Percentiles rank a stretch among this genome's conserved stretches.
phyloP scores from a whole-genome alignment of 2,888 invertebrate genomes.

The Lepidochrysops patricia region DNA sequence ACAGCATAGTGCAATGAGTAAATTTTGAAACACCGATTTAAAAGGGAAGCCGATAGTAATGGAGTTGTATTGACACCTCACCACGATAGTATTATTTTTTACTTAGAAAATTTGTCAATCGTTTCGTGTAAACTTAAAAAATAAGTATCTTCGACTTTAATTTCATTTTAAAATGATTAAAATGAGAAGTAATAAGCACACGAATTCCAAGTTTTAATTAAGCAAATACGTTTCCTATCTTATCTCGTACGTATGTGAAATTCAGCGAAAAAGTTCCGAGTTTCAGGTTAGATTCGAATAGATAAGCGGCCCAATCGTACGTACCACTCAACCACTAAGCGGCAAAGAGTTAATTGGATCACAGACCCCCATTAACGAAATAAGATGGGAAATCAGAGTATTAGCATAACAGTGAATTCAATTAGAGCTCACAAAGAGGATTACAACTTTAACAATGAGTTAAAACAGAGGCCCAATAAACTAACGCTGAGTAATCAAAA shows the following conservation, averaged over 20 bases:
- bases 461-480: constrained; percentile 58
- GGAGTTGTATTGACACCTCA: no score
- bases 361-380: constrained; percentile 73
- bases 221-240: neutral
- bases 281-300: neutral
- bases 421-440: constrained; percentile 73
- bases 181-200: no score
- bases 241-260: neutral
- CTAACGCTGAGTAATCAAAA: constrained; percentile 69
- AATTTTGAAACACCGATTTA: no score
- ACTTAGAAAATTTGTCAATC: no score
- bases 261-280: neutral
- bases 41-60: no score
- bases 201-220: neutral
- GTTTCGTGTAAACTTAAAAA: no score
- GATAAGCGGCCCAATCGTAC: neutral
- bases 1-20: no score
- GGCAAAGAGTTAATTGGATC: constrained; percentile 51
- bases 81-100: no score
- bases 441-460: constrained; percentile 74
- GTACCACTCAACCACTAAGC: constrained; percentile 1
- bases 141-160: no score
- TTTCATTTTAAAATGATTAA: no score
- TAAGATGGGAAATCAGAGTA: constrained; percentile 74
- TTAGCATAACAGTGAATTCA: constrained; percentile 75